Evolutionary conservation across 64 coral and sea anemone genomes (phyloP), one percentile per base, ranked within the genome.

Genomic region (Stichodactyla helianthus): DNA sequence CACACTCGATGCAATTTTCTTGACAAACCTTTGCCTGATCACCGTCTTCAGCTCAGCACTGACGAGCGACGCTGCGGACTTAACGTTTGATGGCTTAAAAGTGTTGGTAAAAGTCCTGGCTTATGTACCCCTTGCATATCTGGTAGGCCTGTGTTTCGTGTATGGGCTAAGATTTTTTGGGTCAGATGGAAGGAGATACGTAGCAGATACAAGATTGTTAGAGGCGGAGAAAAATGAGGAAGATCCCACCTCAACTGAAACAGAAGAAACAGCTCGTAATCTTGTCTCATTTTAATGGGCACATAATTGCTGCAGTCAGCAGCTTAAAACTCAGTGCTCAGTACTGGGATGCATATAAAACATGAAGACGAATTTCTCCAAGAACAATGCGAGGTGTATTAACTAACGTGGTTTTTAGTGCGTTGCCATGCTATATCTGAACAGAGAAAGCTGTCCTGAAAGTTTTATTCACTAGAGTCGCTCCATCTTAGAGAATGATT

Each of bases 41-140:
- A 84, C 89, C 27, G 35, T 90, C 10, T 86, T 91, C 85, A 91
- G 89, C 55, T 91, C 89, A 51, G 53, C 83, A n/a, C 9, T 86
- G 1, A 62, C 60, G 5, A 50, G 56, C 25, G 52, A 35, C 14
- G 14, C 61, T 56, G 54, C 6, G 10, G 8, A 63, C 10, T 31
- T 0, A 5, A 91, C 89, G 18, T 58, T 59, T 55, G 8, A 0
- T 5, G 84, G 50, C 20, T 71, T 91, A 8, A 50, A 59, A 10
- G 5, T 44, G 2, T 81, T 82, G 17, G 84, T 91, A n/a, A 44
- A 71, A 10, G 7, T 91, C 14, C 25, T 91, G 76, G 89, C 84
- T 12, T 91, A 91, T 26, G 26, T 91, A 28, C 89, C 89, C 5
- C 79, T 91, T 15, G 14, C 79, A 16, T 77, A 81, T 19, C 22